Base-by-base conservation (phyloP, 2,888 invertebrate genomes). In the Watsonalla cultraria region DNA sequence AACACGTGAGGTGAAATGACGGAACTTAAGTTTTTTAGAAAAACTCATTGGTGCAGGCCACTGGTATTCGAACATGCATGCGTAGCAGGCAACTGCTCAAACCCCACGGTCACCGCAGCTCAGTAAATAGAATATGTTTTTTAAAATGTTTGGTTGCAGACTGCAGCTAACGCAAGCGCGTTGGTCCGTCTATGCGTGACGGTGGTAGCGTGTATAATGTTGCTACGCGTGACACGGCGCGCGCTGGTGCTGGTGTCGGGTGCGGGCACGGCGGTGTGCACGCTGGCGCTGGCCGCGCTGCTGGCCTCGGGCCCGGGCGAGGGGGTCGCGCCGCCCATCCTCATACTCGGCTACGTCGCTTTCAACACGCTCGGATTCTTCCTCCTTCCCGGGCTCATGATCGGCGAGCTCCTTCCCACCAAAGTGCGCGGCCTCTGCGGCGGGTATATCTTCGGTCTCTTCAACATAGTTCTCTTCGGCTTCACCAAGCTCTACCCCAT, bases 351-450 rank as follows among this genome's bases (percentile, higher is more conserved):
- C 42, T 96, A 95, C 77, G 94, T 96, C 14, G 94, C 93, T 6
- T 92, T 94, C 63, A 96, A 95, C 76, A 95, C 96, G 0, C 75
- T 94, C 39, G 94, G 95, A 2, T 92, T 96, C 70, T 93, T 96
- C 92, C 92, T 94, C 0, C 90, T 96, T 59, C 95, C 96, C 0
- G 94, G 94, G 14, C 92, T 95, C 35, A 94, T 96, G 93, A 92
- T 95, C 14, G 94, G 95, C 0, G 96, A 96, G 80, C 86, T 96
- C 2, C 92, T 95, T 8, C 96, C 96, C 0, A 93, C 94, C 0
- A 93, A 93, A 76, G 93, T 95, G 4, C 91, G 96, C 14, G 96
- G 95, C 0, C 88, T 95, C 24, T 94, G 94, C 50, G 95, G 95
- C 0, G 95, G 95, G 4, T 92, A 93, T 57, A 94, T 94, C 33